A percentile compares a stretch with the other conserved stretches of the same genome.
Conservation (phyloP, 2,797 vertebrate species). For the Gambelia wislizenii region DNA sequence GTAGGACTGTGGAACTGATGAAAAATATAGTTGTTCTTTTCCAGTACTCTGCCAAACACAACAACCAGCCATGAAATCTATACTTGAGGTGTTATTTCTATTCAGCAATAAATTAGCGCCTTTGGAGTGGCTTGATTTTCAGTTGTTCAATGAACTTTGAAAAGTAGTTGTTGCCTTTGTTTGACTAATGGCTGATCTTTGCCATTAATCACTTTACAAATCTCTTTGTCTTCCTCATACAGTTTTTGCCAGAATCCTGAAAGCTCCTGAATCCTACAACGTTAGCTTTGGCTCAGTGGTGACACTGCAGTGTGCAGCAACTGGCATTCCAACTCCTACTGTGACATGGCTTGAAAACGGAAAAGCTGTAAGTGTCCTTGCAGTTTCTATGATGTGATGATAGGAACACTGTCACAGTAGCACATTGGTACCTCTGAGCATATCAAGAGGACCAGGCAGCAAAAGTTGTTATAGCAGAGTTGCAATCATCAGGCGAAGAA, state of each 20-base stretch:
- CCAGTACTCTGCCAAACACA: background rate
- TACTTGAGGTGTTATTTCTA: background rate
- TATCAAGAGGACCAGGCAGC: no score
- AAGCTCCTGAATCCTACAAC: constrained; percentile 92
- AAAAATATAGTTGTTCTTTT: background rate
- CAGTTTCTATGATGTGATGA: background rate
- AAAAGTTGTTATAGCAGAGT: no score
- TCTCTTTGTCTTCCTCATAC: constrained; percentile 61
- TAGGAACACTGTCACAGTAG: no score
- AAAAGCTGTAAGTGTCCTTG: constrained; percentile 87
- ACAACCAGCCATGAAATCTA: background rate
- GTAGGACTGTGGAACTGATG: background rate
- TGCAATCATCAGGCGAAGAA: no score
- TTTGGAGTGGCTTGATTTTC: background rate
- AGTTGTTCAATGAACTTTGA: background rate
- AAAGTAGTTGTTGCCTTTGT: rapidly evolving
- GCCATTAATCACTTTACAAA: background rate
- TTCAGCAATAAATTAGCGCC: background rate
- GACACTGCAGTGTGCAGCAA: constrained; percentile 88
- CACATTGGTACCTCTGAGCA: no score
- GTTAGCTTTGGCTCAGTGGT: constrained; percentile 91
- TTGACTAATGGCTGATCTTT: background rate
- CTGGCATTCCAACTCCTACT: constrained; percentile 91
- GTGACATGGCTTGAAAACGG: constrained; percentile 97
- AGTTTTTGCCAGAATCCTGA: constrained; percentile 96